Evolutionary conservation across 2,113 vertebrate genomes (phyloP), one percentile per base, ranked within the genome.

Genomic region (Colius striatus): DNA sequence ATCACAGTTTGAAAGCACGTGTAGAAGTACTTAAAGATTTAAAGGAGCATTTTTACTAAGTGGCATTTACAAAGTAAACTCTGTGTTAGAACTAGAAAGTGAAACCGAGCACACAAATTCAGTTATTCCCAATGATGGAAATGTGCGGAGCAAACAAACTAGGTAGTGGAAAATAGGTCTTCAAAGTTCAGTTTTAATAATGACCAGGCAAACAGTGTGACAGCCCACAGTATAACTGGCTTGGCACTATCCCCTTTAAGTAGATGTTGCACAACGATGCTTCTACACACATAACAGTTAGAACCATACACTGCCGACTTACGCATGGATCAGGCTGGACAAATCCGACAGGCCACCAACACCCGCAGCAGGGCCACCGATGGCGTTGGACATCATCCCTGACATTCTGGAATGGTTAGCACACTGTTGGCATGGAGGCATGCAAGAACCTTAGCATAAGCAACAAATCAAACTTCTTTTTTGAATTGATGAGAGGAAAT

Each of bases 251-350:
- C 25, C 12, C 60, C 84, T 73, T 82, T 68, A 66, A 68, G 66
- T 0, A 67, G 27, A 23, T 25, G 9, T 29, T 48, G 63, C 41
- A 68, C 30, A 71, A 4, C 29, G 29, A 36, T 3, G 25, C 66
- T 83, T 62, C 61, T 58, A 60, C 8, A 86, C 70, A 67, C 5
- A 1, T n/a, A 53, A 57, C 27, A 65, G 32, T 45, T 79, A n/a
- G 62, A 86, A 66, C 20, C 29, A 12, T 26, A 26, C 17, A 27
- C 29, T 74, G 84, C 16, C 6, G 84, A 98, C 99, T 98, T 98
- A 99, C 99, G 99, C 99, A 75, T 99, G 99, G 78, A 99, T 99
- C 87, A 99, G 98, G 94, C 99, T 99, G 96, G 99, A 99, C 88
- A 99, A 98, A 97, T 99, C 99, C 0, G 98, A 99, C 61, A 99